Base-by-base conservation (phyloP, 2,797 vertebrate genomes). In the Sternarchorhynchus goeldii region DNA sequence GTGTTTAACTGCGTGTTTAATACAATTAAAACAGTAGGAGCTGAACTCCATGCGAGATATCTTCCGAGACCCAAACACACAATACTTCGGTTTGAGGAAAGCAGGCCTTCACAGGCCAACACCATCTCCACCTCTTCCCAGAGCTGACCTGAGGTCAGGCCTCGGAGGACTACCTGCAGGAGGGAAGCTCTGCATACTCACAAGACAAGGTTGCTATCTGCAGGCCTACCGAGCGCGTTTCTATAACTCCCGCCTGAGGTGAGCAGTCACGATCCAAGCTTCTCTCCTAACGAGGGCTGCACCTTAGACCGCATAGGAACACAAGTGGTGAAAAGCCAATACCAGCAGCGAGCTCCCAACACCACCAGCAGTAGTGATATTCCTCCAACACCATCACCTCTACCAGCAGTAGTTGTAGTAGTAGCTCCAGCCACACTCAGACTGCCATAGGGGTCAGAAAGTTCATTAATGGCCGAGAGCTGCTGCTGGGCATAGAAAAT, bases 261-360 rank as follows among this genome's bases (percentile, higher is more conserved):
- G 56, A 50, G 67, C 34, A 39, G 53, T 50, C 6, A 4, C 55
- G 14, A 73, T 1, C 14, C 36, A 62, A 34, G 45, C 5, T 45
- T 63, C 66, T 75, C 66, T 50, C 34, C 67, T 8, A 3, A 59
- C 36, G 18, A 70, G 6, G 6, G 55, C 36, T 21, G 39, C 4
- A 59, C 10, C 58, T 78, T 76, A 25, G 25, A 25, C 25, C 69
- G 67, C 72, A 73, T 50, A 62, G 67, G 60, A 78, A 64, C 60
- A 78, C 17, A 68, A 80, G 6, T 63, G 63, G 36, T 36, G 36
- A 56, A 53, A 79, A 34, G 63, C 77, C 67, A 20, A 71, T 75
- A 65, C 72, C 76, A 65, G 71, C 59, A 68, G 41, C 53, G 67
- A 62, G 63, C 56, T 41, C 55, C 63, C 55, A 59, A 57, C 67